A percentile compares a stretch with the other conserved stretches of the same genome.
Evolutionary conservation across 1,140 invertebrate genomes (phyloP).

Genomic region (Psilanteris sp.): DNA sequence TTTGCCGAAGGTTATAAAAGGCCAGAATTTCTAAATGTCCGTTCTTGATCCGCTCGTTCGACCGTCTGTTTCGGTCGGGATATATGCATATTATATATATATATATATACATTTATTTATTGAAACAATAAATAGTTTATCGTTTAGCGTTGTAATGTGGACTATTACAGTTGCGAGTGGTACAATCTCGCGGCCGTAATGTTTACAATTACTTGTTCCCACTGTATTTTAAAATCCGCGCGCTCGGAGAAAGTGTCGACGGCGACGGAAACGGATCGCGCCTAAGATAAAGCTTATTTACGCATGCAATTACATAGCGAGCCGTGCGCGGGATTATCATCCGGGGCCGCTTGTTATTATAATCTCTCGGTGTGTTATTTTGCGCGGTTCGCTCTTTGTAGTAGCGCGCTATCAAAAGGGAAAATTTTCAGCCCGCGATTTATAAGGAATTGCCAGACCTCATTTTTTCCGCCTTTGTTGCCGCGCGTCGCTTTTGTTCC

Average conservation of each 20-base stretch:
- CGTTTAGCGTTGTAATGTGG: too few relatives aligned
- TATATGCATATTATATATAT: too few relatives aligned
- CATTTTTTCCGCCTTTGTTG: conserved; percentile 3
- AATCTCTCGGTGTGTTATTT: conserved; percentile 40
- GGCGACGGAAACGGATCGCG: conserved; percentile 73
- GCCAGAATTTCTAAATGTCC: too few relatives aligned
- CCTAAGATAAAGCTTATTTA: conserved; percentile 73
- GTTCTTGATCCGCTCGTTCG: too few relatives aligned
- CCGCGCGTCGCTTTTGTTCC: conserved; percentile 8
- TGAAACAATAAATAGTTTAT: too few relatives aligned
- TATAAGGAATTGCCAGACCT: conserved; percentile 11
- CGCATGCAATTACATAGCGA: conserved; percentile 74
- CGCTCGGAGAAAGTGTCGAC: conserved; percentile 74
- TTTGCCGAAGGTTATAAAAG: too few relatives aligned
- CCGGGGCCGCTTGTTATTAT: conserved; percentile 44
- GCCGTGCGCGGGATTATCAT: conserved; percentile 65
- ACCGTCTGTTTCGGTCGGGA: too few relatives aligned
- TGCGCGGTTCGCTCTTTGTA: conserved; percentile 44
- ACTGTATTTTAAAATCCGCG: conserved; percentile 9
- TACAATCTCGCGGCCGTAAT: too few relatives aligned
- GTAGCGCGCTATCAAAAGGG: conserved; percentile 39
- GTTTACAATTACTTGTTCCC: too few relatives aligned
- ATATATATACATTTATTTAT: too few relatives aligned
- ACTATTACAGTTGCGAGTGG: too few relatives aligned
- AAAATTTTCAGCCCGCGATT: conserved; percentile 35